A percentile compares a stretch with the other conserved stretches of the same genome.
Conservation (phyloP, 2,888 invertebrate species). For the Microplitis deprimator region DNA sequence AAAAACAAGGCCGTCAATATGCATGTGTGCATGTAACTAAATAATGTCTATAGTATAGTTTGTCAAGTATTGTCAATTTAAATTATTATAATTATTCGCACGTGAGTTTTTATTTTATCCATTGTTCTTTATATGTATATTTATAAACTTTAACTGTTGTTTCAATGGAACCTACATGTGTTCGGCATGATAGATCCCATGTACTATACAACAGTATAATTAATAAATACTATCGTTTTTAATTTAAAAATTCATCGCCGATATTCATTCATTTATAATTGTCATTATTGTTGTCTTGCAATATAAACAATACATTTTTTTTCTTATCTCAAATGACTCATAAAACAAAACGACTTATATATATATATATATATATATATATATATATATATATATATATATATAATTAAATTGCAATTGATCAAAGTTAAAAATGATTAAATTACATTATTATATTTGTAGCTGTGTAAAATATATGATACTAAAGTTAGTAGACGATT, state of each 20-base stretch:
- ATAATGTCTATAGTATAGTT: background rate
- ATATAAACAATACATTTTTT: no score
- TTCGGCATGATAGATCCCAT: background rate
- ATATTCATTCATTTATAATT: no score
- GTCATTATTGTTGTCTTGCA: no score
- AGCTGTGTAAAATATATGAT: no score
- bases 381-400: no score
- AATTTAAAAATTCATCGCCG: no score
- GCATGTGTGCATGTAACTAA: background rate
- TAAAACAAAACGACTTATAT: background rate
- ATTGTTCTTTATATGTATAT: slow-evolving; percentile 23
- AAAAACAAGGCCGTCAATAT: background rate
- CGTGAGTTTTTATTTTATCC: slow-evolving; percentile 12
- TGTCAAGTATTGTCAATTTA: slow-evolving; percentile 14
- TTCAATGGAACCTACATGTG: background rate
- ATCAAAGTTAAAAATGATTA: background rate
- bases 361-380: no score
- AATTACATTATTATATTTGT: no score
- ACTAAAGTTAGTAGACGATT: no score
- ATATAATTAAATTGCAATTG: background rate
- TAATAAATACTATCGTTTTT: no score
- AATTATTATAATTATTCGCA: slow-evolving; percentile 16
- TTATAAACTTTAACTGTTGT: background rate
- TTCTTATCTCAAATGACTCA: background rate
- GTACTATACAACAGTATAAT: background rate